phyloP scores from a whole-genome alignment of 1,140 invertebrate species.

The Lucilia cuprina region DNA sequence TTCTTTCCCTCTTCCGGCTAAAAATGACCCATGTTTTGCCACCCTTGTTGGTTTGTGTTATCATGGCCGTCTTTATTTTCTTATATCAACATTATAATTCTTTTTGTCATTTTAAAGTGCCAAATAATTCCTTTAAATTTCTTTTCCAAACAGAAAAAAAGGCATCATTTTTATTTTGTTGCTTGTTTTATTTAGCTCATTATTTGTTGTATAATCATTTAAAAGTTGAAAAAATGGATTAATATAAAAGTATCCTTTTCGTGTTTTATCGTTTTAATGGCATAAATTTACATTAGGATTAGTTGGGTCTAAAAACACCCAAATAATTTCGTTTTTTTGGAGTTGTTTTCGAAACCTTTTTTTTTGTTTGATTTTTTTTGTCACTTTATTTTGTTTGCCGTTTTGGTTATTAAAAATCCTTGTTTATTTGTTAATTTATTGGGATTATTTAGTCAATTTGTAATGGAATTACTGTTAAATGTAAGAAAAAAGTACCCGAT shows the following conservation, averaged over 20 bases:
- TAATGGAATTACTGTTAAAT: neutral
- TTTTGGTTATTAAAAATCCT: neutral
- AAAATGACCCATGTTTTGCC: neutral
- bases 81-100: conserved; percentile 26
- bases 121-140: conserved; percentile 53
- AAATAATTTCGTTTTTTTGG: neutral
- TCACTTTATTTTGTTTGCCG: neutral
- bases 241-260: conserved; percentile 47
- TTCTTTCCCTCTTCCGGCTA: neutral
- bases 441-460: conserved; percentile 14
- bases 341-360: neutral
- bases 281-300: conserved; percentile 59
- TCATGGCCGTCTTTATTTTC: neutral
- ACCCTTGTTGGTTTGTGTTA: neutral
- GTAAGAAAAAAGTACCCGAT: no score
- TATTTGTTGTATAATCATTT: conserved; percentile 31
- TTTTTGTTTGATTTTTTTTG: neutral
- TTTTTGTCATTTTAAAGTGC: conserved; percentile 61
- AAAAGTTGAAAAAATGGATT: conserved; percentile 56
- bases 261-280: conserved; percentile 15
- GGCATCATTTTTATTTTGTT: neutral
- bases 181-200: conserved; percentile 1
- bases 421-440: conserved; percentile 31
- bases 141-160: neutral
- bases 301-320: conserved; percentile 51